Evolutionary conservation across 1,140 invertebrate species (phyloP).

Genomic region (Medauroidea extradentata): DNA sequence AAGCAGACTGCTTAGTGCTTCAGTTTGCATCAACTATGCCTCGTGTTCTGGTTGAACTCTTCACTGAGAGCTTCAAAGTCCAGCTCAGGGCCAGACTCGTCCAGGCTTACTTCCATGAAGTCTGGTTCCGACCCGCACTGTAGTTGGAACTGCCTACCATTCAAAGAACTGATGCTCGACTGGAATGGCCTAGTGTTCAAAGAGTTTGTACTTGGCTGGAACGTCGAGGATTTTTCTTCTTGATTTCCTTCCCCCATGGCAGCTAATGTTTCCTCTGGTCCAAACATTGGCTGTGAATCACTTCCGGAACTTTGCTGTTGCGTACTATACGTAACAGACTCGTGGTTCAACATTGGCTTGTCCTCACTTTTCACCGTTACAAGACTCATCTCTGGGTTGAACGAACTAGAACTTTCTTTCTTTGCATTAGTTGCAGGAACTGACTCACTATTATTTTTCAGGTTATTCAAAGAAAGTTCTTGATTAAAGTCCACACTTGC

Average conservation of each 20-base stretch:
- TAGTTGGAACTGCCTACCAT: not conserved
- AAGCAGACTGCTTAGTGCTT: not conserved
- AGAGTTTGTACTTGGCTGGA: too few relatives aligned
- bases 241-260: not conserved
- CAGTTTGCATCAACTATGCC: conserved; percentile 1
- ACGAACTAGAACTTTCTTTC: not conserved
- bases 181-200: too few relatives aligned
- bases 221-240: too few relatives aligned
- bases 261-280: conserved; percentile 1
- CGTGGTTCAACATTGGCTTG: too few relatives aligned
- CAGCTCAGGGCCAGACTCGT: conserved; percentile 11
- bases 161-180: too few relatives aligned
- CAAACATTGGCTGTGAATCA: not conserved
- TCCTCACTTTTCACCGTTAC: too few relatives aligned
- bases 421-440: too few relatives aligned
- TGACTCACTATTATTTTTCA: too few relatives aligned
- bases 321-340: too few relatives aligned
- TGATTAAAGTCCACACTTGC: too few relatives aligned
- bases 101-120: conserved; percentile 16
- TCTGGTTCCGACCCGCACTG: conserved; percentile 1
- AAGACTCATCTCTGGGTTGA: conserved; percentile 5
- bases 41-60: conserved; percentile 14
- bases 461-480: too few relatives aligned
- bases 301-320: too few relatives aligned
- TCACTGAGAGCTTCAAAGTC: conserved; percentile 21